Evolutionary conservation across 2,113 vertebrate genomes (phyloP), one percentile per base, ranked within the genome.

Genomic region (Zosterops borbonicus): DNA sequence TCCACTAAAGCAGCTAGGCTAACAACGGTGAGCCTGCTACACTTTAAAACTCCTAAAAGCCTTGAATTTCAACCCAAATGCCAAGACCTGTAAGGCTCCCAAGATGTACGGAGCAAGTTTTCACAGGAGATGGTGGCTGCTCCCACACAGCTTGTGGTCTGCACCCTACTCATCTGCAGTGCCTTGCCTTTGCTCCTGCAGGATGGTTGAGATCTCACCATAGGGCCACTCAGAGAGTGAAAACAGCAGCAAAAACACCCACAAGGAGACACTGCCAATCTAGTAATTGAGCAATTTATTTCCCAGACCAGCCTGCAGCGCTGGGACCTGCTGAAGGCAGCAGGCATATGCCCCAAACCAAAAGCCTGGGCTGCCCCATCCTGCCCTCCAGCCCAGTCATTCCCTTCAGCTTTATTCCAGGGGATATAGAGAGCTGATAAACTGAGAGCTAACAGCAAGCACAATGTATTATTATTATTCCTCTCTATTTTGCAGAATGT

Each of bases 261-360:
- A 67, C 44, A 29, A 28, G 42, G 39, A 82, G 31, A 87, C 67
- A 63, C 18, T 47, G 49, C 60, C 67, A 42, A 77, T 77, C 80
- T 41, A 49, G 31, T 39, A 83, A 71, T 14, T 27, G 33, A 68
- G 25, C 47, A 83, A 41, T 67, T 87, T 20, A 65, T 23, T 62
- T 78, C 33, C 65, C 35, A 4, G 1, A 31, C 16, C 58, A 73
- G 35, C 58, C 44, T 73, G 62, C 24, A 56, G 75, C 0, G 0
- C 70, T 35, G 28, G 33, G 60, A 62, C 33, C 28, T 46, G 78
- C 29, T 29, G 33, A 82, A 83, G 53, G 41, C 47, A 70, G 56
- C 0, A 0, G 35, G 20, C 39, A 33, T 0, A 0, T 1, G 1
- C 7, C 44, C 44, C 23, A 75, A 39, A 50, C 9, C 4, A 0